phyloP scores from a whole-genome alignment of 1,140 invertebrate species.

The Drosophila melanica region DNA sequence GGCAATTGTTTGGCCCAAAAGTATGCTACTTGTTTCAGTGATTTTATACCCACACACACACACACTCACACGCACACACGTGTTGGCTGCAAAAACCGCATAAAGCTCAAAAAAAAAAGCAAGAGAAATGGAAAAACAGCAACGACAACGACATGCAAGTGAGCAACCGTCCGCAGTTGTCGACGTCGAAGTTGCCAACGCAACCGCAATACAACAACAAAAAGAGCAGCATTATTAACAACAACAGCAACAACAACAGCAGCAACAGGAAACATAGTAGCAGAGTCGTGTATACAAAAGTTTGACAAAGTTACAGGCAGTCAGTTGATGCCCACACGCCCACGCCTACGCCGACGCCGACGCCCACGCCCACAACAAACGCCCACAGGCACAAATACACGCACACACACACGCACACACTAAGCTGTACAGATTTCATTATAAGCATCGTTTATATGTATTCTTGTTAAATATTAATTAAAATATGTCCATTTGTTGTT shows the following conservation, averaged over 20 bases:
- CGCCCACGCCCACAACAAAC: constrained; percentile 8
- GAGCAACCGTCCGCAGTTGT: constrained; percentile 50
- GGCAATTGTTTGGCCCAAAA: constrained; percentile 73
- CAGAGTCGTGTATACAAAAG: constrained; percentile 49
- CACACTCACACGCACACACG: constrained; percentile 28
- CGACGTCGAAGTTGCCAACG: constrained; percentile 41
- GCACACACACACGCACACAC: constrained; percentile 13
- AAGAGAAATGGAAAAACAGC: constrained; percentile 17
- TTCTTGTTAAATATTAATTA: constrained; percentile 77
- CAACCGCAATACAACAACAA: constrained; percentile 43
- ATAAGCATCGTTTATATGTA: constrained; percentile 62
- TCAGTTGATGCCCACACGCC: constrained; percentile 33
- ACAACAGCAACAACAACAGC: constrained; percentile 21
- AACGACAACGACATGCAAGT: constrained; percentile 53
- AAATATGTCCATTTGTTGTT: constrained; percentile 53
- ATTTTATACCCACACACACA: constrained; percentile 48
- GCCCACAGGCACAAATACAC: constrained; percentile 2
- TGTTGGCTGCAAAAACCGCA: constrained; percentile 57
- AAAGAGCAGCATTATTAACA: constrained; percentile 28
- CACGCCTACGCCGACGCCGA: constrained; percentile 4
- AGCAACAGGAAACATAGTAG: constrained; percentile 11
- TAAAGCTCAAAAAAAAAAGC: constrained; percentile 49
- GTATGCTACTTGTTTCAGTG: constrained; percentile 69
- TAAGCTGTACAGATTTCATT: constrained; percentile 59
- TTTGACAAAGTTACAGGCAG: constrained; percentile 61